A percentile compares a stretch with the other conserved stretches of the same genome.
phyloP scores from a whole-genome alignment of 2,113 vertebrate species.

The Hydrolagus affinis region DNA sequence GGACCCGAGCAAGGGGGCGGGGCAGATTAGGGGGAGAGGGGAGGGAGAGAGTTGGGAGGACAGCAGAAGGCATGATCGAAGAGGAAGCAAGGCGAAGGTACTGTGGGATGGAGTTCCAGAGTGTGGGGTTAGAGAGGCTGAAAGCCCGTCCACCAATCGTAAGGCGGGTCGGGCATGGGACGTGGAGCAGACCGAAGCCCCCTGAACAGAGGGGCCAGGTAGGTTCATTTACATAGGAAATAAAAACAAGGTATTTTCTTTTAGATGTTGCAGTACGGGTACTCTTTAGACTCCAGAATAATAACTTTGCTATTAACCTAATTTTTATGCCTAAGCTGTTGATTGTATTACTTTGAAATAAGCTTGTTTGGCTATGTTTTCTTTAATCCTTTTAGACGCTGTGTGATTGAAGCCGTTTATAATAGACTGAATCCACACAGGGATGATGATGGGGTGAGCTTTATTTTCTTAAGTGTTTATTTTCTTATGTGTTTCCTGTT shows the following conservation, averaged over 20 bases:
- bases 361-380: constrained; percentile 18
- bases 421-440: constrained; percentile 90
- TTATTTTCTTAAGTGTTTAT: constrained; percentile 4
- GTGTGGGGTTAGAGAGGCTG: too few relatives aligned
- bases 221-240: background rate
- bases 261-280: background rate
- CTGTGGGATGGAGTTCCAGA: too few relatives aligned
- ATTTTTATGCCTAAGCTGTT: background rate
- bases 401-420: constrained; percentile 95
- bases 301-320: background rate
- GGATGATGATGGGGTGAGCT: constrained; percentile 91
- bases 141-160: too few relatives aligned
- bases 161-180: too few relatives aligned
- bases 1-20: too few relatives aligned
- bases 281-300: background rate
- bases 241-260: background rate
- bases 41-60: too few relatives aligned
- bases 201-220: too few relatives aligned
- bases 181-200: too few relatives aligned
- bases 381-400: constrained; percentile 64
- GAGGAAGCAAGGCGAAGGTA: too few relatives aligned
- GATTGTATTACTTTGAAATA: background rate
- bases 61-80: too few relatives aligned
- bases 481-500: background rate
- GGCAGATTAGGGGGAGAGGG: too few relatives aligned